A percentile compares a stretch with the other conserved stretches of the same genome.
Conservation (phyloP, 2,113 vertebrate species). For the Sula dactylatra region DNA sequence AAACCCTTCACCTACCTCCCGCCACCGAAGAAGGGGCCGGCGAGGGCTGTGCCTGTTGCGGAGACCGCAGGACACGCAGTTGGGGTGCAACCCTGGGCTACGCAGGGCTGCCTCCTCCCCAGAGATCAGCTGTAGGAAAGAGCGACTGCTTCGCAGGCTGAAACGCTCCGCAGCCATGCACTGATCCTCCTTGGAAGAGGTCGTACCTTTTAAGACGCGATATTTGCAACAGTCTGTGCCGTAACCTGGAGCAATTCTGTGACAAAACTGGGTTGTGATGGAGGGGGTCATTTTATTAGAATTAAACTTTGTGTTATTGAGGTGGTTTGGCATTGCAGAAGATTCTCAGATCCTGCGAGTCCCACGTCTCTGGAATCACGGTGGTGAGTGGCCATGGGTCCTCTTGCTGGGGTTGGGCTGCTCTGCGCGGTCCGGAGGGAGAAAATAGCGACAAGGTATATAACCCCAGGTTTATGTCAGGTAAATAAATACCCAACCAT, state of each 20-base stretch:
- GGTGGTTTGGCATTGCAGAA: background rate
- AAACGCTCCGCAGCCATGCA: fast-evolving
- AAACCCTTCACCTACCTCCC: background rate
- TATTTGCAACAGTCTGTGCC: fast-evolving
- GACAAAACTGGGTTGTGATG: background rate
- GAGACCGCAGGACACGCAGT: fast-evolving
- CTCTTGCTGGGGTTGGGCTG: too few relatives aligned
- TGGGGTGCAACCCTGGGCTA: background rate
- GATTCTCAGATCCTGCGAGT: fast-evolving
- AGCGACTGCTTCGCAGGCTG: fast-evolving
- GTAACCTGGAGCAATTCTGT: background rate
- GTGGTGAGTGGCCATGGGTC: background rate
- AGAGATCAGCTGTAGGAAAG: background rate
- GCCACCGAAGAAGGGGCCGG: background rate
- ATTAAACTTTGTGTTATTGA: background rate
- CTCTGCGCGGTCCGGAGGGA: background rate
- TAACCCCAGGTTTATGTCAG: background rate
- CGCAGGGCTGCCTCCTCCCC: background rate
- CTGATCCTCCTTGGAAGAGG: background rate
- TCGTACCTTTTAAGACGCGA: fast-evolving
- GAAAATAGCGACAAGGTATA: fast-evolving
- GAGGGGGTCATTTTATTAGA: fast-evolving
- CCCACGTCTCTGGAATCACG: fast-evolving
- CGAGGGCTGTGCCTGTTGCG: background rate
- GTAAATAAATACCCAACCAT: background rate